These are phyloP conservation scores for Drosophila navojoa DNA, from an alignment of 1,140 invertebrate genomes.

Conservation along the genomic window DNA sequence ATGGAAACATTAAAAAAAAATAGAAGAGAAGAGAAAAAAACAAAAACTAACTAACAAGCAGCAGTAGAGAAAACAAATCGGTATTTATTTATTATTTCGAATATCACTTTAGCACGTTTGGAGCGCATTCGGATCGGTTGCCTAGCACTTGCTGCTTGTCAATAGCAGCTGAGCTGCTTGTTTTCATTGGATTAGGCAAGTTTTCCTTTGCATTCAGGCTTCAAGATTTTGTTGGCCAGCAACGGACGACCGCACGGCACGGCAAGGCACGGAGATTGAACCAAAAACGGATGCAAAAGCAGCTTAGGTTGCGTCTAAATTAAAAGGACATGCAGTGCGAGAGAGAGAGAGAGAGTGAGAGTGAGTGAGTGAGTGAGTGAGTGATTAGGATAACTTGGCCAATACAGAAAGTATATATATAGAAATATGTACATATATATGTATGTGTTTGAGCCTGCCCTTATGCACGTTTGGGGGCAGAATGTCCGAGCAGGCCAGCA, in stretches of 20 bases:
- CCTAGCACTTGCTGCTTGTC: conserved; percentile 60
- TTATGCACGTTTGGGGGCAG: not conserved
- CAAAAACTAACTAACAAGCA: not conserved
- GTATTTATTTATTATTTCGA: conserved; percentile 15
- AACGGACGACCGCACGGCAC: conserved; percentile 1
- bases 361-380: not conserved
- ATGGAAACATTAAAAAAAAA: not conserved
- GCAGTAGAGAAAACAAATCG: not conserved
- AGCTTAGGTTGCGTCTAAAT: conserved; percentile 44
- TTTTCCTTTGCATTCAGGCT: conserved; percentile 34
- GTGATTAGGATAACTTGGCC: conserved; percentile 23
- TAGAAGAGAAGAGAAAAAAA: not conserved
- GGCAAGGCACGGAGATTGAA: not conserved
- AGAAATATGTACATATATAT: not conserved
- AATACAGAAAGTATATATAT: not conserved
- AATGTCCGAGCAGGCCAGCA: not conserved
- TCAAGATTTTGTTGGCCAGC: conserved; percentile 1
- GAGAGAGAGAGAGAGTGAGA: no score
- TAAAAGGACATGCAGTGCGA: conserved; percentile 34
- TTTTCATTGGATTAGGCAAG: conserved; percentile 78
- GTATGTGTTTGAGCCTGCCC: not conserved
- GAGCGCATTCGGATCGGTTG: conserved; percentile 34
- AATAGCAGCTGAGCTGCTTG: conserved; percentile 76
- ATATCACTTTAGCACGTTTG: conserved; percentile 6
- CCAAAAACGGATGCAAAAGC: conserved; percentile 27